Conservation (phyloP, 2,113 vertebrate species). For the Hucho hucho region DNA sequence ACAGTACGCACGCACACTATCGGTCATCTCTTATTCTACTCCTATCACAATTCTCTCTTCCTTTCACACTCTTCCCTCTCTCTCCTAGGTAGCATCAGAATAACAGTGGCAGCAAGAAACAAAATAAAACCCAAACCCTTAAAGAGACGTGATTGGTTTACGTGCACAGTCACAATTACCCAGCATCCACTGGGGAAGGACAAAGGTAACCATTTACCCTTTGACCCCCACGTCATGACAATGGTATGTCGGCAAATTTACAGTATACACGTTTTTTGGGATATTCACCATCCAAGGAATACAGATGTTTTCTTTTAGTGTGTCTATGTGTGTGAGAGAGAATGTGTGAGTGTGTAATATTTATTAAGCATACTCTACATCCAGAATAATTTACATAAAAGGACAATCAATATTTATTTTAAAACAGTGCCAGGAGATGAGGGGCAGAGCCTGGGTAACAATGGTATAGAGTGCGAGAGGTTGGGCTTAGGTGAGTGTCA, state of each 20-base stretch:
- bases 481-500: constrained; percentile 35
- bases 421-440: constrained; percentile 80
- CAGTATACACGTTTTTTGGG: constrained; percentile 87
- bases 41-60: neutral
- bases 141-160: constrained; percentile 66
- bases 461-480: constrained; percentile 59
- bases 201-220: constrained; percentile 85
- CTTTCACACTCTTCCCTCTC: constrained; percentile 42
- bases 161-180: constrained; percentile 80
- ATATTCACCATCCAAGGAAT: constrained; percentile 99
- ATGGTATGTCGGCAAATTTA: constrained; percentile 83
- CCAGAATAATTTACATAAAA: constrained; percentile 99
- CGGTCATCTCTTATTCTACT: constrained; percentile 15
- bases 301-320: constrained; percentile 77
- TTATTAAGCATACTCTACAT: constrained; percentile 99
- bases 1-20: constrained; percentile 39
- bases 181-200: constrained; percentile 84
- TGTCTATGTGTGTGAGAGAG: constrained; percentile 25
- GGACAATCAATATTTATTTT: constrained; percentile 99
- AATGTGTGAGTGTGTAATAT: constrained; percentile 92
- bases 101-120: constrained; percentile 77
- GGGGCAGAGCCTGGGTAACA: constrained; percentile 55
- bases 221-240: constrained; percentile 92
- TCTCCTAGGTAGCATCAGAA: constrained; percentile 73
- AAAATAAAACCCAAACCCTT: constrained; percentile 44